Evolutionary conservation across 1,140 invertebrate species (phyloP).

Genomic region (Drosophila pruinosa): DNA sequence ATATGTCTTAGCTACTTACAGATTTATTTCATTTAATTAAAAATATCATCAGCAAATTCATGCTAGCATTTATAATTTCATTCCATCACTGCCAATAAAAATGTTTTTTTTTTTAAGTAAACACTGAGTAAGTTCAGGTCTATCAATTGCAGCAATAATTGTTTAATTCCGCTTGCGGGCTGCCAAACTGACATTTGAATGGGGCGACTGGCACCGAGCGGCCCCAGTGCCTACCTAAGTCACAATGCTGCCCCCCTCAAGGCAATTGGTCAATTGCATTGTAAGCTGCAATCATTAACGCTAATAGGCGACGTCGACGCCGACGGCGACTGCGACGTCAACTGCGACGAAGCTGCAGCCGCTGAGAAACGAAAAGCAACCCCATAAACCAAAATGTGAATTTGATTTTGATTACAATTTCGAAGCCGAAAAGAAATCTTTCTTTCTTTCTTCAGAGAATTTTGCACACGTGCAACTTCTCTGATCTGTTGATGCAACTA

Average conservation of each 20-base stretch:
- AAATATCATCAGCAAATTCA: too few species aligned
- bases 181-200: conserved; percentile 76
- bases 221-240: conserved; percentile 31
- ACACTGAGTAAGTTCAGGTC: too few species aligned
- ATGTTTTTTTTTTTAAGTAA: too few species aligned
- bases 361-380: conserved; percentile 27
- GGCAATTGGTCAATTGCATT: conserved; percentile 76
- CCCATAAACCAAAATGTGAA: too few species aligned
- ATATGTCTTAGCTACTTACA: too few species aligned
- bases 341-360: conserved; percentile 9
- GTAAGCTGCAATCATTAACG: conserved; percentile 74
- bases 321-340: background rate
- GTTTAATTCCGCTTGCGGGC: conserved; percentile 12
- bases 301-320: conserved; percentile 58
- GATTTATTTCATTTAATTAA: too few species aligned
- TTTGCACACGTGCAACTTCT: conserved; percentile 66
- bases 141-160: background rate
- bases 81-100: too few species aligned
- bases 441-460: conserved; percentile 50
- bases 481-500: conserved; percentile 12
- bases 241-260: conserved; percentile 20
- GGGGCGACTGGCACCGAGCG: conserved; percentile 65
- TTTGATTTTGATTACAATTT: too few species aligned
- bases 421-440: conserved; percentile 28
- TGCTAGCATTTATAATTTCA: too few species aligned